These are phyloP conservation scores for Chaetodon trifascialis DNA, from an alignment of 2,113 vertebrate genomes.

Conservation along the genomic window DNA sequence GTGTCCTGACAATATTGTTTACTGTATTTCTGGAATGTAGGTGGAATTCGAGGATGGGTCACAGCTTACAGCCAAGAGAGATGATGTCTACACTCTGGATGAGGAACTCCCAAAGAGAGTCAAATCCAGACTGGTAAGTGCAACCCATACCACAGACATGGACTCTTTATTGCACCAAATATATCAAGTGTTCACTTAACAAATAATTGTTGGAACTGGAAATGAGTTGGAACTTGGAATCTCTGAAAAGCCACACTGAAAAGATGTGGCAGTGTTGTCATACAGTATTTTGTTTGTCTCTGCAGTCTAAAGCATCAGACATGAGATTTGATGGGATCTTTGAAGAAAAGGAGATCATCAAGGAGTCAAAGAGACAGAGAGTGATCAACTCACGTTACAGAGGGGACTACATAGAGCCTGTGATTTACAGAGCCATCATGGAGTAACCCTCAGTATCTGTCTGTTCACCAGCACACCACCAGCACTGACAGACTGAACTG, in stretches of 20 bases:
- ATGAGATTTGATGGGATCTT: slow-evolving; percentile 99
- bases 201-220: not conserved
- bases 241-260: not conserved
- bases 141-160: not conserved
- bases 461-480: slow-evolving; percentile 52
- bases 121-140: slow-evolving; percentile 93
- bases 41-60: slow-evolving; percentile 99
- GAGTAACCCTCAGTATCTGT: slow-evolving; percentile 83
- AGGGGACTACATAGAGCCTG: slow-evolving; percentile 98
- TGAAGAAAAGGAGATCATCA: slow-evolving; percentile 94
- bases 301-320: slow-evolving; percentile 96
- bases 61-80: slow-evolving; percentile 95
- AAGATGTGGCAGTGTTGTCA: not conserved
- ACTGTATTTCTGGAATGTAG: slow-evolving; percentile 72
- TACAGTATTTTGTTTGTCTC: slow-evolving; percentile 34
- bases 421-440: slow-evolving; percentile 98
- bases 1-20: not conserved
- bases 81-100: slow-evolving; percentile 96
- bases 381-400: slow-evolving; percentile 98
- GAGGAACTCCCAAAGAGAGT: slow-evolving; percentile 99
- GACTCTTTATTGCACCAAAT: not conserved
- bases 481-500: slow-evolving; percentile 73
- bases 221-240: not conserved
- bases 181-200: not conserved
- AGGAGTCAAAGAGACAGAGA: slow-evolving; percentile 95